Conservation (phyloP, 1,140 invertebrate species). For the Nasonia vitripennis region DNA sequence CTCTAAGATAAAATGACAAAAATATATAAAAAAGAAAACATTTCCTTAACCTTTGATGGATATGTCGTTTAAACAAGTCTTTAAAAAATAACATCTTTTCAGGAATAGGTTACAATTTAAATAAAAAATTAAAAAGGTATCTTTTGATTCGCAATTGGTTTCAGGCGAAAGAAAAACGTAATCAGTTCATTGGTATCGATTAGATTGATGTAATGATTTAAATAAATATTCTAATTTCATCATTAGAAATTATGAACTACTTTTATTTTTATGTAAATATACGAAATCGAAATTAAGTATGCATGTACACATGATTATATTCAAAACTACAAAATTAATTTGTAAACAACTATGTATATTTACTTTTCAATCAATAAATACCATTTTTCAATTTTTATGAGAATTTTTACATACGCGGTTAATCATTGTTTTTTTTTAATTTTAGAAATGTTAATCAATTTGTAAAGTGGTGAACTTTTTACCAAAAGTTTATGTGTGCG, state of each 20-base stretch:
- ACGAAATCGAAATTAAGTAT: not conserved
- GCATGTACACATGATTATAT: not conserved
- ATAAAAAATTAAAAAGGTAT: constrained; percentile 25
- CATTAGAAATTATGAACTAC: not conserved
- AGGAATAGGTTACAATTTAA: constrained; percentile 36
- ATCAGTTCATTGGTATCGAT: not conserved
- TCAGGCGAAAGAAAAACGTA: not conserved
- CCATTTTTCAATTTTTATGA: not conserved
- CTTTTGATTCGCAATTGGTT: constrained; percentile 42
- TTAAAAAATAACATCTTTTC: constrained; percentile 39
- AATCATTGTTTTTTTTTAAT: not conserved
- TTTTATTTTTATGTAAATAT: not conserved
- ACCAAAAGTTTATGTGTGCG: not conserved
- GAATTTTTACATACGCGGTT: not conserved
- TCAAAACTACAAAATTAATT: not conserved
- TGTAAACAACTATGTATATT: not conserved
- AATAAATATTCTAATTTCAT: not conserved
- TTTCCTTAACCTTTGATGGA: constrained; percentile 33
- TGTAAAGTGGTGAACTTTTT: not conserved
- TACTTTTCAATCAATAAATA: constrained; percentile 6
- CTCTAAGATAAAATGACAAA: constrained; percentile 43
- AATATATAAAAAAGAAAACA: constrained; percentile 34
- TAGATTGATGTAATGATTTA: not conserved
- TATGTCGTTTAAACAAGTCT: constrained; percentile 30
- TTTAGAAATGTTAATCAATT: not conserved